Evolutionary conservation across 2,797 vertebrate genomes (phyloP), one percentile per base, ranked within the genome.

Genomic region (Megaceryle alcyon): DNA sequence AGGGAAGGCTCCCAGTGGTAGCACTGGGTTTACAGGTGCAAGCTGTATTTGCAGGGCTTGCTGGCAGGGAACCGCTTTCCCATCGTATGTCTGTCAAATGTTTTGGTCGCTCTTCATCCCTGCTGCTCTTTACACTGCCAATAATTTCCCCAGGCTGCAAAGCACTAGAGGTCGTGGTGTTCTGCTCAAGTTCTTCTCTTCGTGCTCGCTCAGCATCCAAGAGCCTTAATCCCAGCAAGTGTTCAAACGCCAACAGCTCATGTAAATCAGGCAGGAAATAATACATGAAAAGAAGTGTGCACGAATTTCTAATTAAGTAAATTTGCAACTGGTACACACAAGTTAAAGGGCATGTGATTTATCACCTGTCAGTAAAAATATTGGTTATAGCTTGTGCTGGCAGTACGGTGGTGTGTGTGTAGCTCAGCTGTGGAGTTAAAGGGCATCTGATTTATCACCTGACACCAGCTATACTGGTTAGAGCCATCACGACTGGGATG

Each of bases 311-410:
- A 96, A 96, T 97, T 96, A 95, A 94, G 88, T 75, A 33, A 66
- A 94, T 97, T 94, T 97, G 96, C 86, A 92, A 91, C 92, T 88
- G 92, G 92, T 94, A 83, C 81, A 41, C 70, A 60, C 79, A 46
- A 96, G 96, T 95, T 94, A 97, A 97, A 97, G 97, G 96, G 93
- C 94, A 93, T 63, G 89, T 96, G 93, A 96, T 97, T 97, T 92
- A 97, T 97, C 96, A 94, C 80, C 82, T 96, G 89, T 94, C 97
- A 96, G 84, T 92, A 75, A 77, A 94, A 92, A 82, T 83, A 49
- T 12, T 90, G 96, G 87, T 93, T 86, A 37, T 72, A 90, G 92
- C 82, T 94, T 10, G 21, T 86, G 77, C 71, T 91, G 41, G 53
- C 79, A 53, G 83, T 54, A 46, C 48, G 37, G 56, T 26, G n/a